phyloP scores from a whole-genome alignment of 1,140 invertebrate species.

The Teleogryllus occipitalis region DNA sequence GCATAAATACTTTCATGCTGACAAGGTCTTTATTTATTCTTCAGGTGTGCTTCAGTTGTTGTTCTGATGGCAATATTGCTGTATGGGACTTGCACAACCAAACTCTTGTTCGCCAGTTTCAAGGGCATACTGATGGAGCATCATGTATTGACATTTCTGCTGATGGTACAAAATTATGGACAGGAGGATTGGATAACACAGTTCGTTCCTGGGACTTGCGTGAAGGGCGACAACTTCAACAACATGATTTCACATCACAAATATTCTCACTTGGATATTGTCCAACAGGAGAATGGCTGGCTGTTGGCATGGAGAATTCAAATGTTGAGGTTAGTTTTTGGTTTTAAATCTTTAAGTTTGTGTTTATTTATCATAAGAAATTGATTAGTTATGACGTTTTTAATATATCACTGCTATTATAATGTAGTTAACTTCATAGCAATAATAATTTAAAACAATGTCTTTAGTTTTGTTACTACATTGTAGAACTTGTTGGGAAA shows the following conservation, averaged over 20 bases:
- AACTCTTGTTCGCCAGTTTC: constrained; percentile 82
- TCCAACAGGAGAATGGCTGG: constrained; percentile 95
- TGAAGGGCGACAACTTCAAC: constrained; percentile 77
- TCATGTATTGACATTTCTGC: constrained; percentile 95
- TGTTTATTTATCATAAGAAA: not conserved
- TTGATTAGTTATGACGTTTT: not conserved
- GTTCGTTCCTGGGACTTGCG: constrained; percentile 92
- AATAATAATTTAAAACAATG: too few species aligned
- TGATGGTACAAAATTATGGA: constrained; percentile 92
- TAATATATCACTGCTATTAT: not conserved
- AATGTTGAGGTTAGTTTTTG: constrained; percentile 80
- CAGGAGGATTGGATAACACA: constrained; percentile 92
- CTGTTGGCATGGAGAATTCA: constrained; percentile 97
- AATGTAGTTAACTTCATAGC: not conserved
- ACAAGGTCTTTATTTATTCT: not conserved
- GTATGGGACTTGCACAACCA: constrained; percentile 96
- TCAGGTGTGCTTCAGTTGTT: constrained; percentile 85
- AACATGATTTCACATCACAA: constrained; percentile 83
- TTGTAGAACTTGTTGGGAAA: too few species aligned
- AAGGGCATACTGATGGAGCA: constrained; percentile 92
- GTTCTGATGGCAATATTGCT: constrained; percentile 93
- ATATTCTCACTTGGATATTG: constrained; percentile 94
- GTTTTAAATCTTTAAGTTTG: constrained; percentile 35
- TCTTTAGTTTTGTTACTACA: too few species aligned
- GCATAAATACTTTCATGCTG: not conserved